Conservation (phyloP, 2,797 vertebrate genomes). For the Euphonia xanthogaster region DNA sequence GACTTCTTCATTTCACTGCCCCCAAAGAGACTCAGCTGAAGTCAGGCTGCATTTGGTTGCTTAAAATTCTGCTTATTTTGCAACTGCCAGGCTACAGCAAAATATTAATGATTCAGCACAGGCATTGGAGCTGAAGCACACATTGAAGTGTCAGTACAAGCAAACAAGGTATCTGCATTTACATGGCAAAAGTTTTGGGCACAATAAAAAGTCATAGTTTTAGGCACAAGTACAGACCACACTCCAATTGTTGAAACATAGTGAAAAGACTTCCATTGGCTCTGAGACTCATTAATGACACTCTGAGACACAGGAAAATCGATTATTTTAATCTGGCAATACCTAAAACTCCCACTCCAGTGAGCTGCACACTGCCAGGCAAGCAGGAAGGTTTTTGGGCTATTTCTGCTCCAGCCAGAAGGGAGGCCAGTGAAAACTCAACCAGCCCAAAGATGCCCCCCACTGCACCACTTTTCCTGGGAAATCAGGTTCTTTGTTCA, state of each 20-base stretch:
- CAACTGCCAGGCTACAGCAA: not conserved
- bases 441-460: not conserved
- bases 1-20: not conserved
- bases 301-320: not conserved
- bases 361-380: not conserved
- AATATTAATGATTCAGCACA: not conserved
- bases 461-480: accelerated
- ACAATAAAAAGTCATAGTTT: not conserved
- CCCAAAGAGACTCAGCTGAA: not conserved
- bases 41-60: not conserved
- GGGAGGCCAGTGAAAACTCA: not conserved
- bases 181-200: not conserved
- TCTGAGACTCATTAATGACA: not conserved
- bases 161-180: not conserved
- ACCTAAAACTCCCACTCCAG: not conserved
- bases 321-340: not conserved
- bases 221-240: not conserved
- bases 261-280: not conserved
- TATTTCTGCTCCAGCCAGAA: not conserved
- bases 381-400: not conserved
- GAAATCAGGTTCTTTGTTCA: not conserved
- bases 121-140: not conserved
- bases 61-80: not conserved
- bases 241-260: not conserved
- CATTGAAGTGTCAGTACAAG: not conserved